phyloP scores from a whole-genome alignment of 2,113 vertebrate genomes.

The Archilochus colubris region DNA sequence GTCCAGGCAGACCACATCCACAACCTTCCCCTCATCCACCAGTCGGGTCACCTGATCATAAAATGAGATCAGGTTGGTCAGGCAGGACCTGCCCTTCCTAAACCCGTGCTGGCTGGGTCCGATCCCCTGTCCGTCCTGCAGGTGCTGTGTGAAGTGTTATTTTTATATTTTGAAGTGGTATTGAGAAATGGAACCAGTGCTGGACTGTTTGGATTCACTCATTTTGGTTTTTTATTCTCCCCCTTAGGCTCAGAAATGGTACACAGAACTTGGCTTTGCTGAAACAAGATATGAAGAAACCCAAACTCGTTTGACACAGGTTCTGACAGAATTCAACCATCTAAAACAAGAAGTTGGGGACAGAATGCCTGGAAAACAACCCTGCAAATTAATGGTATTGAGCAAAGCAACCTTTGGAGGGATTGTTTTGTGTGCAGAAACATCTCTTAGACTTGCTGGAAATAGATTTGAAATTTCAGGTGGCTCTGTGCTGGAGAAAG shows the following conservation, averaged over 20 bases:
- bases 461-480: not conserved
- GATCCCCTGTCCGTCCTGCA: too few relatives aligned
- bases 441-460: not conserved
- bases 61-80: too few relatives aligned
- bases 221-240: not conserved
- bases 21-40: too few relatives aligned
- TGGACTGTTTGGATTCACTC: not conserved
- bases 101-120: too few relatives aligned
- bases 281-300: constrained; percentile 66
- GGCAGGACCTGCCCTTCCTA: too few relatives aligned
- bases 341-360: not conserved
- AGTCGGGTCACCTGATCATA: too few relatives aligned
- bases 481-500: not conserved
- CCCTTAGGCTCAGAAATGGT: constrained; percentile 68
- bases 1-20: too few relatives aligned
- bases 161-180: not conserved
- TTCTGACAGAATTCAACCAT: not conserved
- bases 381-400: not conserved
- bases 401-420: not conserved
- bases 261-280: constrained; percentile 70
- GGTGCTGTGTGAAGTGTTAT: too few relatives aligned
- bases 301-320: not conserved
- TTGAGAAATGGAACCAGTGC: not conserved
- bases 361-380: not conserved
- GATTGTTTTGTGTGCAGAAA: not conserved